Evolutionary conservation across 2,888 invertebrate genomes (phyloP).

Genomic region (Hoplodrina blanda): DNA sequence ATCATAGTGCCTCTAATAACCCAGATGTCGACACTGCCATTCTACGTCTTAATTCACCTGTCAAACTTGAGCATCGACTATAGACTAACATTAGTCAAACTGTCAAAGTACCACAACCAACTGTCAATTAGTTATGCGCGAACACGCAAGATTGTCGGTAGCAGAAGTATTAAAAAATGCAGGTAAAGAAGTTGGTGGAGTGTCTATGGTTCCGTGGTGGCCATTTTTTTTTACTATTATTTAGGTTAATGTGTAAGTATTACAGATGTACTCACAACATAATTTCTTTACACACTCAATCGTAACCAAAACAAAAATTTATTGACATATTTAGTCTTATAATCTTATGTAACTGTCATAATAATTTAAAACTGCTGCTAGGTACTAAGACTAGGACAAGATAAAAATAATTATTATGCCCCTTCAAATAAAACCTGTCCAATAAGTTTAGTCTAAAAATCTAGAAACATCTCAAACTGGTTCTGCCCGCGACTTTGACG

Average conservation of each 20-base stretch:
- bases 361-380: neutral
- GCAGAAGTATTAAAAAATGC: conserved; percentile 69
- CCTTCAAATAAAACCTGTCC: neutral
- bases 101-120: conserved; percentile 83
- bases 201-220: conserved; percentile 51
- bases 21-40: conserved; percentile 76
- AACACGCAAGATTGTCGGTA: conserved; percentile 77
- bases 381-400: too few relatives aligned
- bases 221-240: neutral
- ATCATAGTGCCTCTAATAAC: conserved; percentile 62
- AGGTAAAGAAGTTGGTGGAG: conserved; percentile 43
- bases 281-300: neutral
- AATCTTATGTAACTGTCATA: neutral
- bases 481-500: too few relatives aligned
- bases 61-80: conserved; percentile 76
- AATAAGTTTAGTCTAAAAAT: neutral
- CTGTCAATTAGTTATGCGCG: conserved; percentile 85
- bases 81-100: conserved; percentile 87
- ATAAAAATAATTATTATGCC: neutral
- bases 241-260: neutral
- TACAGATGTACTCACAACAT: neutral
- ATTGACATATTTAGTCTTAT: neutral
- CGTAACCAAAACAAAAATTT: neutral
- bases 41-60: conserved; percentile 78
- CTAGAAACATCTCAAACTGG: neutral